Conservation (phyloP, 2,888 invertebrate species). For the Himalopsyche kuldschensis region DNA sequence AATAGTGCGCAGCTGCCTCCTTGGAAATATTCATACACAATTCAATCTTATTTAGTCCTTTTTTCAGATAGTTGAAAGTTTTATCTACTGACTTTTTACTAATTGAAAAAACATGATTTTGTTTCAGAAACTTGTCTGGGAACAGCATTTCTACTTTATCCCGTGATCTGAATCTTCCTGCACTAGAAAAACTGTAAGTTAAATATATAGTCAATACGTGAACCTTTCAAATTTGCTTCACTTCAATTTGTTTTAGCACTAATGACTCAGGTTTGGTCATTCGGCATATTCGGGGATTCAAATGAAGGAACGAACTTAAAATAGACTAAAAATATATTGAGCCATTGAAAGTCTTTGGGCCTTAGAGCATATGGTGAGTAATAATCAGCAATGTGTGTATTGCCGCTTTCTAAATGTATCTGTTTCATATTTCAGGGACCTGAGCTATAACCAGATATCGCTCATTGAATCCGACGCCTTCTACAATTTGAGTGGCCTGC, state of each 20-base stretch:
- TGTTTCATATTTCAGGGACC: conserved; percentile 62
- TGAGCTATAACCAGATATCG: conserved; percentile 78
- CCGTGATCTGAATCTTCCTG: conserved; percentile 65
- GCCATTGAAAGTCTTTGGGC: too few species aligned
- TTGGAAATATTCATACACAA: too few species aligned
- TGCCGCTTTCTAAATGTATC: background rate
- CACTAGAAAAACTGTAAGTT: conserved; percentile 72
- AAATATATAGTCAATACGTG: too few species aligned
- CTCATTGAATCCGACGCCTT: conserved; percentile 76
- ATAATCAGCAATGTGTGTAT: background rate
- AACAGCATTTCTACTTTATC: conserved; percentile 64
- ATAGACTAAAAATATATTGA: too few species aligned
- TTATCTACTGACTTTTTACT: too few species aligned
- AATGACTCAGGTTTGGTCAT: too few species aligned
- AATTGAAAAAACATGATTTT: conserved; percentile 26
- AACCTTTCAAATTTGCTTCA: too few species aligned
- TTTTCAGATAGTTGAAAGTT: too few species aligned
- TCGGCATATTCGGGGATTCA: background rate
- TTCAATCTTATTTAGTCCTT: too few species aligned
- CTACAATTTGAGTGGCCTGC: conserved; percentile 70
- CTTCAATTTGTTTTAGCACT: too few species aligned
- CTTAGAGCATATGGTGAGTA: background rate
- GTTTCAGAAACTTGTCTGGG: conserved; percentile 67
- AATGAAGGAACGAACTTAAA: too few species aligned
- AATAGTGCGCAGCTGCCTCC: too few species aligned